phyloP scores from a whole-genome alignment of 1,140 invertebrate genomes.

The Periplaneta americana region DNA sequence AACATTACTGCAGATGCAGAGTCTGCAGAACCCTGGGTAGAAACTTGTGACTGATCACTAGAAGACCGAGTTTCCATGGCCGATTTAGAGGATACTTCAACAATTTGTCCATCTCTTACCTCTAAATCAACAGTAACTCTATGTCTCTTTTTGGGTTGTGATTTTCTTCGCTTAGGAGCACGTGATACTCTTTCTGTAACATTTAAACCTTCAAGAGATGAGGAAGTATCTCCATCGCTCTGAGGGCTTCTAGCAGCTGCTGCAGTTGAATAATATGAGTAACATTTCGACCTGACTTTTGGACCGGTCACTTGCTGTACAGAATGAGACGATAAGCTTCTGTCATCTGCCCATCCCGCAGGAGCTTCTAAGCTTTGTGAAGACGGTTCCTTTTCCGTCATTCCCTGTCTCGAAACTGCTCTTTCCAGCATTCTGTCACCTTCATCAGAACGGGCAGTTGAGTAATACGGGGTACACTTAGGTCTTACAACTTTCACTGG shows the following conservation, averaged over 20 bases:
- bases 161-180: slow-evolving; percentile 28
- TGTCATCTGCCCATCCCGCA: neutral
- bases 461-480: slow-evolving; percentile 21
- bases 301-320: neutral
- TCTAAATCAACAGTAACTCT: slow-evolving; percentile 39
- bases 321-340: neutral
- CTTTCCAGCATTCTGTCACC: neutral
- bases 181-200: slow-evolving; percentile 30
- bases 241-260: slow-evolving; percentile 26
- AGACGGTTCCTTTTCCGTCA: neutral
- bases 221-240: slow-evolving; percentile 29
- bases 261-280: slow-evolving; percentile 32
- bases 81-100: slow-evolving; percentile 1
- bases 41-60: slow-evolving; percentile 2
- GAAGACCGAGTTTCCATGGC: neutral
- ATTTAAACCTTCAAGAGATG: slow-evolving; percentile 23
- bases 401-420: neutral
- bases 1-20: slow-evolving; percentile 1
- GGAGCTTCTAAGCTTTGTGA: neutral
- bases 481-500: slow-evolving; percentile 15
- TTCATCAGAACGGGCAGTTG: slow-evolving; percentile 9
- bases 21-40: neutral
- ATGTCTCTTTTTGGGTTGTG: slow-evolving; percentile 32
- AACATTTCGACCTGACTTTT: slow-evolving; percentile 24
- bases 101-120: slow-evolving; percentile 34